Base-by-base conservation (phyloP, 2,888 invertebrate species). In the Drosophila birchii region DNA sequence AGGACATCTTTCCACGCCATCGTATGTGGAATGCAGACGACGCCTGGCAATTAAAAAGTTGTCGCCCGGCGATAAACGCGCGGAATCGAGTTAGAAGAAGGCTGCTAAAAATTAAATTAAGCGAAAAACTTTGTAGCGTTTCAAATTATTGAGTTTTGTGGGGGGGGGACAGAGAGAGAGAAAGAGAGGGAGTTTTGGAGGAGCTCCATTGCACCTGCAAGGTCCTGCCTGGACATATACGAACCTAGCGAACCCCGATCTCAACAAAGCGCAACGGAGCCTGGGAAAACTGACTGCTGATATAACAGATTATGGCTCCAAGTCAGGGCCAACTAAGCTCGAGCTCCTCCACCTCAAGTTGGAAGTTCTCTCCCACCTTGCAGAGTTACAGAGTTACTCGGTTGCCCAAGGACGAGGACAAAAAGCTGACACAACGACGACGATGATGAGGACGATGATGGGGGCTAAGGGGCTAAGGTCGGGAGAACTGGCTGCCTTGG, bases 21-120 rank as follows among this genome's bases (percentile, higher is more conserved):
- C 64, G 62, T 39, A 80, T 78, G 62, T 71, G 59, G 47, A 39
- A 51, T 54, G 44, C 45, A 29, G 51, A 45, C 54, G 38, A 38
- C 76, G 75, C 68, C 72, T 74, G 81, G 72, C 81, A 85, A 84
- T 85, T 84, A 86, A 81, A 84, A 85, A 85, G 80, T 84, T 85
- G 67, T 76, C 68, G 69, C 59, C 59, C 45, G 39, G 39, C 74
- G 68, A 76, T 80, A 80, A 83, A 72, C 75, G 80, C 68, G 38
- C 62, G 38, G 69, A 85, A 85, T 82, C 70, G 73, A 81, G 79
- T 81, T 82, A 78, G 84, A 79, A 76, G 81, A 78, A 72, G 75
- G 60, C 77, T 71, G 62, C 73, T 61, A 66, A 56, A 78, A 85
- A 86, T 85, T 77, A 73, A 85, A 86, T 85, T 79, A 84, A 84